Evolutionary conservation across 2,797 vertebrate genomes (phyloP).

Genomic region (Gadopsis marmoratus): DNA sequence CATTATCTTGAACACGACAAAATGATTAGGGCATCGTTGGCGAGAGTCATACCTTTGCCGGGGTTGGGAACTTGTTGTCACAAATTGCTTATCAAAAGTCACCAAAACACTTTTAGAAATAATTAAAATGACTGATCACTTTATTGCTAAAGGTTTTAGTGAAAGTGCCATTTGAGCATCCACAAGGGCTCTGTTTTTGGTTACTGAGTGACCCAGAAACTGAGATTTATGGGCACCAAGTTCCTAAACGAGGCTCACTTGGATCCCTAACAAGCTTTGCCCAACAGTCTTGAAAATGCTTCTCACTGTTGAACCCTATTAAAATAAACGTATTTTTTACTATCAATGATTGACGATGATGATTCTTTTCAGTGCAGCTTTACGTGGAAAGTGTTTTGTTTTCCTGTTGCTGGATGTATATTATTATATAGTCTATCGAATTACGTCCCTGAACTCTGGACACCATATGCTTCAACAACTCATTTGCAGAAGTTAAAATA

Average conservation of each 20-base stretch:
- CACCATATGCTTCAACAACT: background rate
- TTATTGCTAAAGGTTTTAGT: constrained; percentile 44
- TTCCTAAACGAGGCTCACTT: constrained; percentile 25
- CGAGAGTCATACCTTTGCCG: constrained; percentile 87
- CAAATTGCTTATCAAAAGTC: constrained; percentile 92
- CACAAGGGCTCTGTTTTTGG: constrained; percentile 79
- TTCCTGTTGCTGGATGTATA: background rate
- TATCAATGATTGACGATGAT: background rate
- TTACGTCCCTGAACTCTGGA: background rate
- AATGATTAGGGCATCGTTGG: constrained; percentile 89
- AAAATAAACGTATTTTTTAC: background rate
- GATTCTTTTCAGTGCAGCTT: background rate
- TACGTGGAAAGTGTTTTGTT: background rate
- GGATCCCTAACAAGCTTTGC: background rate
- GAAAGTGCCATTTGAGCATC: constrained; percentile 57
- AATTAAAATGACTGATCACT: constrained; percentile 55
- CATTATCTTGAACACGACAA: constrained; percentile 94
- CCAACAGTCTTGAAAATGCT: constrained; percentile 4
- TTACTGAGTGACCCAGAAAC: constrained; percentile 66
- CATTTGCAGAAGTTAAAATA: constrained; percentile 8
- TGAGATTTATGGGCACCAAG: constrained; percentile 43
- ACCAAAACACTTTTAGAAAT: constrained; percentile 36
- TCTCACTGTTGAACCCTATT: background rate
- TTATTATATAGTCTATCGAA: background rate
- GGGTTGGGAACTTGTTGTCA: constrained; percentile 85